phyloP scores from a whole-genome alignment of 2,113 vertebrate genomes.

The Lanius collurio region DNA sequence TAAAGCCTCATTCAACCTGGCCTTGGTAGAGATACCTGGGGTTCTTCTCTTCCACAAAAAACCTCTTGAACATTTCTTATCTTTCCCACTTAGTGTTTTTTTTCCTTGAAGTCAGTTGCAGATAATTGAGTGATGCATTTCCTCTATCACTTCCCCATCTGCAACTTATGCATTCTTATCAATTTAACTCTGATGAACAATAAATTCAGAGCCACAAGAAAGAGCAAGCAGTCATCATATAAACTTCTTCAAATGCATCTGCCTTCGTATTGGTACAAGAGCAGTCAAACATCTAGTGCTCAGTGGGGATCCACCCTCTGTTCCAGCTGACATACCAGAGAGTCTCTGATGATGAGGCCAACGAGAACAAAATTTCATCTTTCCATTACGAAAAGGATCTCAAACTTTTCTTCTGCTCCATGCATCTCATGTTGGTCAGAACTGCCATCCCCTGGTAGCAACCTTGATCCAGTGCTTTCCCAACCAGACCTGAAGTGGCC shows the following conservation, averaged over 20 bases:
- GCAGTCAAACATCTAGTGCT: background rate
- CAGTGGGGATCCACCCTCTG: background rate
- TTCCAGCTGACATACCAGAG: background rate
- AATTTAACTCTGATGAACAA: constrained; percentile 6
- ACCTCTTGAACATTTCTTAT: background rate
- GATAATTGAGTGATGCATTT: background rate
- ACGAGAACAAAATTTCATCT: background rate
- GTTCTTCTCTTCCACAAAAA: constrained; percentile 24
- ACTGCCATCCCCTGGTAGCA: background rate
- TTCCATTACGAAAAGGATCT: background rate
- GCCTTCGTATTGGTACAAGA: background rate
- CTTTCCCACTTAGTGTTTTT: background rate
- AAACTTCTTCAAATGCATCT: background rate
- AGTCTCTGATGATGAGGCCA: background rate
- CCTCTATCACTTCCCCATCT: background rate
- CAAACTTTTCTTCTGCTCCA: background rate
- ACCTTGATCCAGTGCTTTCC: background rate
- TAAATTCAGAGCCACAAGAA: constrained; percentile 22
- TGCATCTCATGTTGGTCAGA: background rate
- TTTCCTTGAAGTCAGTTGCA: background rate
- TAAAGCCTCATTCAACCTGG: background rate
- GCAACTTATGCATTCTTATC: background rate
- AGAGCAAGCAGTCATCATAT: background rate
- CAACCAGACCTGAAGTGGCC: background rate
- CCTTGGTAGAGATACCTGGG: background rate